These are phyloP conservation scores for Trachelus iudaicus DNA, from an alignment of 2,888 invertebrate species.

Conservation along the genomic window DNA sequence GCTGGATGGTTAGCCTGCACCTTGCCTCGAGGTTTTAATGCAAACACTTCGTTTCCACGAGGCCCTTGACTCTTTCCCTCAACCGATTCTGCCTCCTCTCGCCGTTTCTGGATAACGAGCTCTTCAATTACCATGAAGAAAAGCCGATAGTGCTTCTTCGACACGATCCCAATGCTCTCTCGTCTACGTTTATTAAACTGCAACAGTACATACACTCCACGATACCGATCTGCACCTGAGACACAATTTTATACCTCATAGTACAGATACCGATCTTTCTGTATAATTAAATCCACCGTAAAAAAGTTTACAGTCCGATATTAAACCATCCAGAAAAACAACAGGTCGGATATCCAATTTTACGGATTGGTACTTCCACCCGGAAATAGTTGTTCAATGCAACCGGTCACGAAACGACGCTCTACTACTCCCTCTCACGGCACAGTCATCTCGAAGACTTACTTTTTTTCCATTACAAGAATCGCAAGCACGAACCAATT, in stretches of 20 bases:
- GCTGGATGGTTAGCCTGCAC: not conserved
- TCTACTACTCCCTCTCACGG: not conserved
- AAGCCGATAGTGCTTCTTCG: not conserved
- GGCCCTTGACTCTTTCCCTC: constrained; percentile 3
- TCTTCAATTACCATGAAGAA: not conserved
- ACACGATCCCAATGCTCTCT: not conserved
- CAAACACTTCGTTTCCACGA: constrained; percentile 6
- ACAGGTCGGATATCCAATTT: not conserved
- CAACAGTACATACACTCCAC: not conserved
- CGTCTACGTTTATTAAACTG: not conserved
- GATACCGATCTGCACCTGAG: not conserved
- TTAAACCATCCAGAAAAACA: not conserved
- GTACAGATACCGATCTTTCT: not conserved
- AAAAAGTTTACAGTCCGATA: not conserved
- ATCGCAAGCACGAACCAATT: not conserved
- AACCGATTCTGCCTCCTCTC: not conserved
- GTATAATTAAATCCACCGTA: not conserved
- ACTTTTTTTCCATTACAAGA: not conserved
- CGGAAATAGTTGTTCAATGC: not conserved
- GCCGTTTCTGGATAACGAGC: constrained; percentile 1
- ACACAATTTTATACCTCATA: not conserved
- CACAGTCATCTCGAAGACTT: not conserved
- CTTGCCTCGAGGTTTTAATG: constrained; percentile 6
- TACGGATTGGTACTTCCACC: not conserved
- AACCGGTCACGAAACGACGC: not conserved